Percentiles rank a stretch among this genome's conserved stretches.
These are phyloP conservation scores for Elymnias hypermnestra DNA, from an alignment of 1,140 invertebrate genomes.

Conservation along the genomic window DNA sequence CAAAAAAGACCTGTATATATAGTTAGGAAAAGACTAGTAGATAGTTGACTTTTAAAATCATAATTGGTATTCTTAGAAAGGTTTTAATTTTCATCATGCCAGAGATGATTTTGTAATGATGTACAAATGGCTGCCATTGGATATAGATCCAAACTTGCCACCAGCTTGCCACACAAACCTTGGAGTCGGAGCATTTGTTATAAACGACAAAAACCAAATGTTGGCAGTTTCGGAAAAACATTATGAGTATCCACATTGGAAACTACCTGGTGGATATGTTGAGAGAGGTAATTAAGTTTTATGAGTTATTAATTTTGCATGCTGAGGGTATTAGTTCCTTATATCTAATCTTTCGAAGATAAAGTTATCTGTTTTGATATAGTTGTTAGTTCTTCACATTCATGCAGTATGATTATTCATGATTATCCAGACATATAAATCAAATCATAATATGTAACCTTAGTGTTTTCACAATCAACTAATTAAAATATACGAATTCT, in stretches of 20 bases:
- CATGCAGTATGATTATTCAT: too few species aligned
- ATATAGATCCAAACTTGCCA: conserved; percentile 80
- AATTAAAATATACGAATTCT: too few species aligned
- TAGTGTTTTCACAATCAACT: too few species aligned
- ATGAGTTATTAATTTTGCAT: too few species aligned
- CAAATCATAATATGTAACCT: too few species aligned
- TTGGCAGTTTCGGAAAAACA: conserved; percentile 88
- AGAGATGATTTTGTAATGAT: conserved; percentile 87
- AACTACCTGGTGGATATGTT: conserved; percentile 93
- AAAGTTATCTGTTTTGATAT: too few species aligned
- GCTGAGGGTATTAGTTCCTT: too few species aligned
- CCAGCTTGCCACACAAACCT: conserved; percentile 90
- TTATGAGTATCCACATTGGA: conserved; percentile 84
- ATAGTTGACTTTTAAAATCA: conserved; percentile 2
- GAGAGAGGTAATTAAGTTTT: conserved; percentile 80
- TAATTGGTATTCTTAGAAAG: conserved; percentile 78
- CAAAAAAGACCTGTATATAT: too few species aligned
- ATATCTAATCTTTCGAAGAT: too few species aligned
- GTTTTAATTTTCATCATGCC: conserved; percentile 93
- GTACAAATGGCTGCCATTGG: conserved; percentile 86
- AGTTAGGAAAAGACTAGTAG: too few species aligned
- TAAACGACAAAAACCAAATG: conserved; percentile 85
- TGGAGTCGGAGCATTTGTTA: conserved; percentile 91
- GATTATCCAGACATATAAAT: too few species aligned
- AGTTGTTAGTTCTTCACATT: too few species aligned